Evolutionary conservation across 2,888 invertebrate genomes (phyloP).

Genomic region (Rhorus exstirpatorius): DNA sequence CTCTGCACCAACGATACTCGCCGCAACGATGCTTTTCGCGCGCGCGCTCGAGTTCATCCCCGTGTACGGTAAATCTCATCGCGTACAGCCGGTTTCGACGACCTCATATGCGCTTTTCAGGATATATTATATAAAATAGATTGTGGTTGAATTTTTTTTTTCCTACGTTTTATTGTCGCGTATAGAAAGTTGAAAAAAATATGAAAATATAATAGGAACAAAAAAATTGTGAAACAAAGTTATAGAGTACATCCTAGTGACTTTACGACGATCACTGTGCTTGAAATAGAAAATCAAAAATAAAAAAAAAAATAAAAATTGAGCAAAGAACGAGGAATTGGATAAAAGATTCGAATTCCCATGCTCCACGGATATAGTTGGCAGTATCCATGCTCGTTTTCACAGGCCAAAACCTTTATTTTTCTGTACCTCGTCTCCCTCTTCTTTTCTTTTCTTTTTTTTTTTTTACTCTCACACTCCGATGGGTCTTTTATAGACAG

Average conservation of each 20-base stretch:
- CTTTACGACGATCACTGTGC: too few relatives aligned
- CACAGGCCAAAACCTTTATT: constrained; percentile 39
- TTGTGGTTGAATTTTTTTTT: not conserved
- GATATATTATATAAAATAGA: not conserved
- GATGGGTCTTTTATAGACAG: constrained; percentile 57
- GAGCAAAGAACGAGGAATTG: not conserved
- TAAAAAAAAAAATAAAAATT: constrained; percentile 12
- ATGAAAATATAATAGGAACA: not conserved
- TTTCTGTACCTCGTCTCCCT: constrained; percentile 7
- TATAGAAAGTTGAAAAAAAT: too few relatives aligned
- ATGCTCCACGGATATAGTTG: constrained; percentile 26
- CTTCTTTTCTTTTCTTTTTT: constrained; percentile 37
- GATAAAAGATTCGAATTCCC: constrained; percentile 30
- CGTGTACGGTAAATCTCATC: constrained; percentile 1
- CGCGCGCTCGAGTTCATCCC: constrained; percentile 58
- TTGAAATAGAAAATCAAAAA: too few relatives aligned
- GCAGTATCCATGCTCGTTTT: constrained; percentile 33
- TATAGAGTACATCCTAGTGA: too few relatives aligned
- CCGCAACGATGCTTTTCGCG: constrained; percentile 62
- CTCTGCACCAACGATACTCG: constrained; percentile 57
- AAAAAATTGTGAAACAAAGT: too few relatives aligned
- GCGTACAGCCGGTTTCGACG: constrained; percentile 23
- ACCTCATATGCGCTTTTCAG: not conserved
- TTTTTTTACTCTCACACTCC: constrained; percentile 52
- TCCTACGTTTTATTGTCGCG: not conserved